These are phyloP conservation scores for Parapristionchus giblindavisi DNA, from an alignment of 2,888 invertebrate species.

Conservation along the genomic window DNA sequence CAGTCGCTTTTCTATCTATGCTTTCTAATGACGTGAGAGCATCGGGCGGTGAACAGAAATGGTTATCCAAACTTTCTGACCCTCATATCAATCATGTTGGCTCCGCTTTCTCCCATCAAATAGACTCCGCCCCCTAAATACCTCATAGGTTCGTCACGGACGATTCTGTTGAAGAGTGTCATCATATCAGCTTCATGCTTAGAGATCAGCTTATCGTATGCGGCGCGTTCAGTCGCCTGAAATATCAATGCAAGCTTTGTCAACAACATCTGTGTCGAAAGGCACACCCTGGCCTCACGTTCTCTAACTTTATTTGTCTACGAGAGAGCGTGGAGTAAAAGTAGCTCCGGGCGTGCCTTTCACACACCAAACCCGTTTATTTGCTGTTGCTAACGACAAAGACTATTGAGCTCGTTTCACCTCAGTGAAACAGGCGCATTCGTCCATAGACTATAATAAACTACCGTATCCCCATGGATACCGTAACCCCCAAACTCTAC, in stretches of 20 bases:
- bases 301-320: no score
- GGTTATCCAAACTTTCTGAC: no score
- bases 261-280: neutral
- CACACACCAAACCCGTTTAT: no score
- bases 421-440: no score
- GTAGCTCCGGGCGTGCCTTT: no score
- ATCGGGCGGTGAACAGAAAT: no score
- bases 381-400: no score
- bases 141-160: constrained; percentile 16
- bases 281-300: neutral
- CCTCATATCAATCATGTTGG: neutral
- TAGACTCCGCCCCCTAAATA: neutral
- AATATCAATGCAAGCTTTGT: neutral
- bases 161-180: neutral
- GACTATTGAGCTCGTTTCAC: no score
- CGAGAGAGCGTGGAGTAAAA: no score
- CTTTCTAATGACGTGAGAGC: no score
- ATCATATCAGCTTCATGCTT: constrained; percentile 29
- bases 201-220: neutral
- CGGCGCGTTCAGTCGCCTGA: constrained; percentile 9
- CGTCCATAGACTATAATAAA: neutral
- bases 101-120: neutral
- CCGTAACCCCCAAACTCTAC: constrained; percentile 1
- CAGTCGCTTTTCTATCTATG: no score
- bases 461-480: neutral